Conservation (phyloP, 35 echinoderm and acorn worm genomes). For the Lytechinus pictus region DNA sequence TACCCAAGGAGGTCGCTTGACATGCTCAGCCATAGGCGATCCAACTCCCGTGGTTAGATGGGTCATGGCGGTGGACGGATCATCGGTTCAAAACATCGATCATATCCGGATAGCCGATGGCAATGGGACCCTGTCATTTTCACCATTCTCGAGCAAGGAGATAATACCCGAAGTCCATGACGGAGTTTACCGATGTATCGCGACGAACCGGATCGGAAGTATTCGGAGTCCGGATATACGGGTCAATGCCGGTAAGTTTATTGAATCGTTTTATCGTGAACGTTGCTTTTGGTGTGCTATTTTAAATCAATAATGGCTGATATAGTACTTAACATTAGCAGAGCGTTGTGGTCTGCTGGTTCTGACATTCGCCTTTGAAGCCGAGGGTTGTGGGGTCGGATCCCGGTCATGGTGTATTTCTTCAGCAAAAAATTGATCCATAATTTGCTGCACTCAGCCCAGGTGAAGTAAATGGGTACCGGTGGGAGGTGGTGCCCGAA, state of each 20-base stretch:
- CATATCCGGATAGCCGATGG: slow-evolving; percentile 69
- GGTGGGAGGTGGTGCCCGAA: too few relatives aligned
- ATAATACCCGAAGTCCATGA: slow-evolving; percentile 70
- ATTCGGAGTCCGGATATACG: slow-evolving; percentile 87
- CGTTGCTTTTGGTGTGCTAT: neutral
- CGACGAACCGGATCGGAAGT: slow-evolving; percentile 72
- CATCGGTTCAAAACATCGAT: slow-evolving; percentile 60
- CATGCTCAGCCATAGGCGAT: slow-evolving; percentile 78
- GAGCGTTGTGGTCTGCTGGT: too few relatives aligned
- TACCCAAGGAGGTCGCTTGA: slow-evolving; percentile 68
- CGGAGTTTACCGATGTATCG: slow-evolving; percentile 85
- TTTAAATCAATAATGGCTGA: too few relatives aligned
- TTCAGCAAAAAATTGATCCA: too few relatives aligned
- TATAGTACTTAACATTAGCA: too few relatives aligned
- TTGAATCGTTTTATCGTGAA: neutral
- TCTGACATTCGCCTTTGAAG: too few relatives aligned
- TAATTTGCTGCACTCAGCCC: too few relatives aligned
- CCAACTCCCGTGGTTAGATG: slow-evolving; percentile 77
- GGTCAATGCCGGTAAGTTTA: slow-evolving; percentile 88
- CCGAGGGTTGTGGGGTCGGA: too few relatives aligned
- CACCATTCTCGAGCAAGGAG: slow-evolving; percentile 51
- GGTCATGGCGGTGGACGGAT: slow-evolving; percentile 69
- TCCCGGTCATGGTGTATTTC: too few relatives aligned
- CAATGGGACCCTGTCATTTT: slow-evolving; percentile 85
- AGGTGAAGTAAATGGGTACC: too few relatives aligned